Evolutionary conservation across 1,140 invertebrate genomes (phyloP), one percentile per base, ranked within the genome.

Genomic region (Rhyacophila brunnea): DNA sequence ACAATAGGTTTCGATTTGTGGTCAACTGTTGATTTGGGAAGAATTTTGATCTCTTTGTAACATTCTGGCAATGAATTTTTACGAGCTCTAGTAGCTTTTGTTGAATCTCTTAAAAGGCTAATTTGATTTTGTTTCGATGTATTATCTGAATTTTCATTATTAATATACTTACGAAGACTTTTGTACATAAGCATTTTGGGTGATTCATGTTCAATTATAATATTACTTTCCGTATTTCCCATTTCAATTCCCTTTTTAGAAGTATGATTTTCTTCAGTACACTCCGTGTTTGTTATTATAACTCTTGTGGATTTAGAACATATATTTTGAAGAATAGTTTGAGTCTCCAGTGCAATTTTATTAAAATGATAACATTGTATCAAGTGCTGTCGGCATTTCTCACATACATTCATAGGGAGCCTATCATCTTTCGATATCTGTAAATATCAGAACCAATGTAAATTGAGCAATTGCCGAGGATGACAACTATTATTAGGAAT

Each of bases 371-470:
- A 53, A 20, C 40, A 20, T 17, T 6, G 4, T 2, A 19, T 46
- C 0, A 60, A 19, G 7, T 47, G 42, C 1, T 35, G 2, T 9
- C 45, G n/a, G 32, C 58, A 60, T 6, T 20, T 53, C 6, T 60
- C 19, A 28, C 58, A 60, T n/a, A 60, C 15, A 23, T 53, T 60
- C 11, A 53, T 38, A 3, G 58, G 58, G 5, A 60, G 28, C 15
- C 17, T 6, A 17, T 52, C 49, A 4, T 47, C 34, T 2, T 10
- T 5, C n/a, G 10, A 14, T 14, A 60, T 53, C 58, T 60, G 44
- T 11, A 60, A 60, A 38, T 28, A 9, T 28, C 9, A 28, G 9
- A 28, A 28, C 3, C 23, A n/a, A n/a, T n/a, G n/a, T n/a, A n/a
- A n/a, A n/a, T n/a, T n/a, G n/a, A n/a, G n/a, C n/a, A n/a, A n/a